These are phyloP conservation scores for Aphelocoma californica DNA, from an alignment of 2,797 vertebrate species.

Conservation along the genomic window DNA sequence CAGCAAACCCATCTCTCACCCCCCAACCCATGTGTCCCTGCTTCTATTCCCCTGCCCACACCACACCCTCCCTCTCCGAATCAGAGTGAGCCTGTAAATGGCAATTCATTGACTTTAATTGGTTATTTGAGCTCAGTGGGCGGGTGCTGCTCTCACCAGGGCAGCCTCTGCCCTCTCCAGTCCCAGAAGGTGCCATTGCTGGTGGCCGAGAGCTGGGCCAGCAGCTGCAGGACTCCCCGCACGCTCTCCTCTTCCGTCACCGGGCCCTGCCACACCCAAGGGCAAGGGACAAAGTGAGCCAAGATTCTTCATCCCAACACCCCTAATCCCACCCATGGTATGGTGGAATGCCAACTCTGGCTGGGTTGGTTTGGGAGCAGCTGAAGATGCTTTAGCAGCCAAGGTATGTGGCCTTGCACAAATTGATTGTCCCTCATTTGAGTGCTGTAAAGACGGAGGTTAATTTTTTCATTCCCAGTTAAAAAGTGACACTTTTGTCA, in stretches of 20 bases:
- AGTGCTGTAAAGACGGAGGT: neutral
- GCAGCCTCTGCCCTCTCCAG: conserved; percentile 45
- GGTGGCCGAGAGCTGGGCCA: neutral
- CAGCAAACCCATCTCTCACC: rapidly evolving
- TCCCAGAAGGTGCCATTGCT: conserved; percentile 51
- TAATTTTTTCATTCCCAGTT: neutral
- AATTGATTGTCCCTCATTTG: neutral
- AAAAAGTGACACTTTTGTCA: neutral
- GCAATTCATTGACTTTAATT: neutral
- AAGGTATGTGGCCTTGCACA: rapidly evolving
- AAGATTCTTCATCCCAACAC: neutral
- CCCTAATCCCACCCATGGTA: rapidly evolving
- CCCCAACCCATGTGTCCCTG: rapidly evolving
- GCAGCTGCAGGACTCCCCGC: neutral
- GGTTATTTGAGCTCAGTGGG: neutral
- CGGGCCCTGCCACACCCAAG: neutral
- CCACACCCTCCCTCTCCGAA: rapidly evolving
- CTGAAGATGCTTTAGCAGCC: neutral
- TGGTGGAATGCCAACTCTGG: rapidly evolving
- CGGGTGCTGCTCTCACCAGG: neutral
- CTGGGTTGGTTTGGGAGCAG: neutral
- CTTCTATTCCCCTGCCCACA: neutral
- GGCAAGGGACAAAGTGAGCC: neutral
- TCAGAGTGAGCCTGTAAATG: neutral
- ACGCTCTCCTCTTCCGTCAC: neutral